Base-by-base conservation (phyloP, 2,888 invertebrate species). In the Agrochola circellaris region DNA sequence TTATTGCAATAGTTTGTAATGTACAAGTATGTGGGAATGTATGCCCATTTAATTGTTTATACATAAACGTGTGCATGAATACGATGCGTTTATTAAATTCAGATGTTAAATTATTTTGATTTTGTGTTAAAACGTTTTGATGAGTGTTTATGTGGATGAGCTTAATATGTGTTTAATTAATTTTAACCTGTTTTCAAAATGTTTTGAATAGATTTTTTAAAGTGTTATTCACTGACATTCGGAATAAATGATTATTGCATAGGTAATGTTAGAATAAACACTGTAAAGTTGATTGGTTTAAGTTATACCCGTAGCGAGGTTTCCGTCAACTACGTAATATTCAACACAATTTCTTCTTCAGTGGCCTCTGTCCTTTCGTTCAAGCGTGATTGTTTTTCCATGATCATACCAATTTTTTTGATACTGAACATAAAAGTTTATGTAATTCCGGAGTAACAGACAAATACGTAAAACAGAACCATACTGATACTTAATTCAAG, bases 1-100 rank as follows among this genome's bases (percentile, higher is more conserved):
- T 86, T 82, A 86, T 75, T 83, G 80, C 82, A 64, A 76, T 79
- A 34, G 61, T 80, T 68, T 77, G 77, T 83, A 81, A 85, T 77
- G 73, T 75, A 72, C 61, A 83, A 80, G 77, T 77, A 83, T 72
- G 65, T 80, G 72, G 70, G 68, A 70, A 69, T 85, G 71, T 85
- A 73, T 58, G 38, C 26, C 30, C 13, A 62, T 66, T 75, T 74
- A 76, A 81, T 83, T 76, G 73, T 77, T 77, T 58, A 73, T 66
- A 68, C n/a, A 56, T 67, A 76, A 51, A 61, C 74, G 82, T 75
- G 77, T 42, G 48, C 56, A 34, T 69, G 72, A 70, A 73, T 80
- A 75, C 65, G 30, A 48, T 70, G 54, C 62, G 38, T 72, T 71
- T 72, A 76, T 81, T 72, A 66, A 77, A 83, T 83, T 54, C 30